Percentiles rank a stretch among this genome's conserved stretches.
Conservation (phyloP, 2,888 invertebrate genomes). For the Plagodis pulveraria region DNA sequence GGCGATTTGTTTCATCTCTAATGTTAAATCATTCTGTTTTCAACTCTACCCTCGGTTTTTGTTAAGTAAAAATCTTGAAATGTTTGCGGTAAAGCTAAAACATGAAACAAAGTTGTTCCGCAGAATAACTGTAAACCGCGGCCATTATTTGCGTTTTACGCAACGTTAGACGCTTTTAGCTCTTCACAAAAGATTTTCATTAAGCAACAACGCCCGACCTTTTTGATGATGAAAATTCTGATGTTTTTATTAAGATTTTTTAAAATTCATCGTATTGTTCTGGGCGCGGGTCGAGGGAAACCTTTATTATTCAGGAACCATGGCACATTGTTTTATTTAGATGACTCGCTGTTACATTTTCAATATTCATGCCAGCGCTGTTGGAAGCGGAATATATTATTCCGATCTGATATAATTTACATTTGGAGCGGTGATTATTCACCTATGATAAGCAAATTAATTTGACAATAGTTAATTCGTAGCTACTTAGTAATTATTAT, state of each 20-base stretch:
- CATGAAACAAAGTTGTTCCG: constrained; percentile 29
- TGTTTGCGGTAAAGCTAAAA: constrained; percentile 26
- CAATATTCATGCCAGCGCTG: constrained; percentile 66
- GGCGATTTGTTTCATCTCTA: too few relatives aligned
- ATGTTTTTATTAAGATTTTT: constrained; percentile 35
- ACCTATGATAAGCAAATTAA: too few relatives aligned
- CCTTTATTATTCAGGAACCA: constrained; percentile 64
- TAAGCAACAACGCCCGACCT: constrained; percentile 44
- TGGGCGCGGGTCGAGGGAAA: constrained; percentile 52
- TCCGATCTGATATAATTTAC: not conserved
- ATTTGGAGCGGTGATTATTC: not conserved
- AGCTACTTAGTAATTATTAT: too few relatives aligned
- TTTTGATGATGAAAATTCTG: constrained; percentile 67
- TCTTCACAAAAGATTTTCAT: constrained; percentile 50
- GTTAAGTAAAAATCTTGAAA: constrained; percentile 27
- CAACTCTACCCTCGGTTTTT: not conserved
- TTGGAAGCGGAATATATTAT: constrained; percentile 11
- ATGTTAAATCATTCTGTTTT: too few relatives aligned
- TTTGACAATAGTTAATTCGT: too few relatives aligned
- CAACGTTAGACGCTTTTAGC: constrained; percentile 38
- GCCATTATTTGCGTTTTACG: constrained; percentile 38
- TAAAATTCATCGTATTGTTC: constrained; percentile 66
- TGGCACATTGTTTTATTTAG: constrained; percentile 70
- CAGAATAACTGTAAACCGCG: constrained; percentile 23
- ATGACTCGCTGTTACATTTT: constrained; percentile 46